Evolutionary conservation across 2,888 invertebrate genomes (phyloP).

Genomic region (Leptopterna dolabrata): DNA sequence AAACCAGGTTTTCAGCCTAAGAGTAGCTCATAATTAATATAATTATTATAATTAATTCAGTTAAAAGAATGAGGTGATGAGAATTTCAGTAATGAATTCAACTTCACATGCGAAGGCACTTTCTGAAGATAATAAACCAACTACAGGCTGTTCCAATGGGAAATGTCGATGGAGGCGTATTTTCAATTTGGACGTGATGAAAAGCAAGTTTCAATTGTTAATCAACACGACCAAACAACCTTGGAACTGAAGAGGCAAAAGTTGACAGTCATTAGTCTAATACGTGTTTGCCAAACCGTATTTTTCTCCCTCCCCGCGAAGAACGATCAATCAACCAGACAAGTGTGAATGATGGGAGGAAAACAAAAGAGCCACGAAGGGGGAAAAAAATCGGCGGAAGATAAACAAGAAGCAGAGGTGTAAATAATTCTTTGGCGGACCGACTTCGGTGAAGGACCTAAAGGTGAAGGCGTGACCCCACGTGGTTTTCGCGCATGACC

Average conservation of each 20-base stretch:
- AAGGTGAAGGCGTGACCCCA: conserved; percentile 3
- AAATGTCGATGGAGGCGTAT: too few species aligned
- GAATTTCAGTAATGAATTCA: too few species aligned
- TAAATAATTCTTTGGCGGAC: conserved; percentile 17
- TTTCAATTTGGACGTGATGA: background rate
- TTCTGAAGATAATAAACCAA: too few species aligned
- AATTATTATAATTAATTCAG: too few species aligned
- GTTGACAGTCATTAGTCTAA: background rate
- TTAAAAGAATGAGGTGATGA: too few species aligned
- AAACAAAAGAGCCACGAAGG: background rate
- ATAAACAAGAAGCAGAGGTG: conserved; percentile 37
- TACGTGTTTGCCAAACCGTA: conserved; percentile 1
- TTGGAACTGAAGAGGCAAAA: background rate
- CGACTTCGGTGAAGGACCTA: background rate
- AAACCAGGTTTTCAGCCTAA: too few species aligned
- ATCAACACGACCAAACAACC: background rate
- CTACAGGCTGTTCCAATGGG: too few species aligned
- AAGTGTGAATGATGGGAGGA: background rate
- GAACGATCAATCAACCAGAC: background rate
- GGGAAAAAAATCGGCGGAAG: background rate
- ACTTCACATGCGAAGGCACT: too few species aligned
- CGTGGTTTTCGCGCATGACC: background rate
- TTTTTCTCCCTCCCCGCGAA: background rate
- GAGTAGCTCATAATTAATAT: too few species aligned
- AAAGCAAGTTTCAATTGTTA: background rate